Conservation (phyloP, 2,113 vertebrate species). For the Lampris incognitus region DNA sequence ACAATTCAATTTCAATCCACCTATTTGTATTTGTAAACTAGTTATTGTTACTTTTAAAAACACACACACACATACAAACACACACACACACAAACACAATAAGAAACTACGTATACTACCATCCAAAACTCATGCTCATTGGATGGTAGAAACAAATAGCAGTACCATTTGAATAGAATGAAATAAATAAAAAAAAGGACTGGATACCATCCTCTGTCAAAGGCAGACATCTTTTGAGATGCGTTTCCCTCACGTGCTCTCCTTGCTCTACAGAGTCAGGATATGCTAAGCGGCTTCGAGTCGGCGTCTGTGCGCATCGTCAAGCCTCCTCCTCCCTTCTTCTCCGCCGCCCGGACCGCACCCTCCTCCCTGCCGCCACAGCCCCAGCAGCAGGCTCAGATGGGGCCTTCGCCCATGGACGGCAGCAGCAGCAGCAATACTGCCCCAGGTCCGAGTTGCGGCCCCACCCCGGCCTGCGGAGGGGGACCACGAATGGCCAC, state of each 20-base stretch:
- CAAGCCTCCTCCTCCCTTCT: slow-evolving; percentile 82
- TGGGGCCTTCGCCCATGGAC: slow-evolving; percentile 1
- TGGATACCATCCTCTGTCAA: slow-evolving; percentile 50
- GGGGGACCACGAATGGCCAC: slow-evolving; percentile 92
- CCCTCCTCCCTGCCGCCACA: slow-evolving; percentile 77
- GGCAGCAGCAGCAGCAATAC: slow-evolving; percentile 51
- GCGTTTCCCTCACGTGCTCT: slow-evolving; percentile 25
- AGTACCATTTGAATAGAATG: slow-evolving; percentile 23
- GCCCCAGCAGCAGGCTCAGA: slow-evolving; percentile 57
- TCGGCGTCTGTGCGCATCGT: slow-evolving; percentile 87
- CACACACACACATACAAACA: not conserved
- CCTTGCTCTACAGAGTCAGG: slow-evolving; percentile 84
- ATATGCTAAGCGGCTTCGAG: slow-evolving; percentile 92
- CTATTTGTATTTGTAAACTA: not conserved
- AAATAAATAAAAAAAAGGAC: slow-evolving; percentile 61
- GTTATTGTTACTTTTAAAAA: not conserved
- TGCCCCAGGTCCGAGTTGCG: slow-evolving; percentile 63
- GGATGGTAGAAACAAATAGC: not conserved
- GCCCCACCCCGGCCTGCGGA: slow-evolving; percentile 67
- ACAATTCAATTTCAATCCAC: slow-evolving; percentile 29
- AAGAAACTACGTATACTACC: not conserved
- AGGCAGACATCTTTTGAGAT: not conserved
- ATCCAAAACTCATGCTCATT: not conserved
- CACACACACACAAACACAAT: not conserved
- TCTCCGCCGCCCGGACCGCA: slow-evolving; percentile 71